Evolutionary conservation across 2,888 invertebrate species (phyloP).

Genomic region (Cerceris ruficornis): DNA sequence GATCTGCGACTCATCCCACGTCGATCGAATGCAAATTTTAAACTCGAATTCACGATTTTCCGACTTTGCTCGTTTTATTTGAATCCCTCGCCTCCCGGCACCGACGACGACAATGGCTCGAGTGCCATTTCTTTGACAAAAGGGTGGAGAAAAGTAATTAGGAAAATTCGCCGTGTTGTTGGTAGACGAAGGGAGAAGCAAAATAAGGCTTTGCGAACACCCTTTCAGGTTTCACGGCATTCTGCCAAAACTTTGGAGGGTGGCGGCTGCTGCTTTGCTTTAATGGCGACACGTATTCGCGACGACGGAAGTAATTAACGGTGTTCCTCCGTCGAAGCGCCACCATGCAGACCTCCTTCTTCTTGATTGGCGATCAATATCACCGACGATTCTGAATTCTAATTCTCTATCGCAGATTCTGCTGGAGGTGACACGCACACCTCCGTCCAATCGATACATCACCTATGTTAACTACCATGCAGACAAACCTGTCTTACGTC

Average conservation of each 20-base stretch:
- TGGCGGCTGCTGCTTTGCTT: slow-evolving; percentile 30
- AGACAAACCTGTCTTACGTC: no score
- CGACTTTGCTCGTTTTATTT: not conserved
- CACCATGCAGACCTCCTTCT: slow-evolving; percentile 27
- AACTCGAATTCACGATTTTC: not conserved
- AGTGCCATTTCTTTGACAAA: no score
- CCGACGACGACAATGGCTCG: no score
- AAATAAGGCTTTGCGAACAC: slow-evolving; percentile 7
- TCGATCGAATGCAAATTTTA: slow-evolving; percentile 24
- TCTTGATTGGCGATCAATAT: slow-evolving; percentile 62
- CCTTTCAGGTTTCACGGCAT: slow-evolving; percentile 16
- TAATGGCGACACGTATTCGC: slow-evolving; percentile 60
- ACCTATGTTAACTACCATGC: slow-evolving; percentile 47
- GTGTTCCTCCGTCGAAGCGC: slow-evolving; percentile 51
- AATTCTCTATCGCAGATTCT: slow-evolving; percentile 28
- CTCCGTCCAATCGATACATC: slow-evolving; percentile 52
- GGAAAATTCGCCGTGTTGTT: slow-evolving; percentile 26
- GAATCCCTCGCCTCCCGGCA: not conserved
- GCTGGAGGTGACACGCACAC: slow-evolving; percentile 41
- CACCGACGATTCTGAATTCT: slow-evolving; percentile 53
- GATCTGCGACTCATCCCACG: slow-evolving; percentile 53
- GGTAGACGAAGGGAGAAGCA: not conserved
- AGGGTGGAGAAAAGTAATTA: not conserved
- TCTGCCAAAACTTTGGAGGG: slow-evolving; percentile 41
- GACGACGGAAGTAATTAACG: slow-evolving; percentile 66